phyloP scores from a whole-genome alignment of 2,888 invertebrate species.

The Ellobium chinense region DNA sequence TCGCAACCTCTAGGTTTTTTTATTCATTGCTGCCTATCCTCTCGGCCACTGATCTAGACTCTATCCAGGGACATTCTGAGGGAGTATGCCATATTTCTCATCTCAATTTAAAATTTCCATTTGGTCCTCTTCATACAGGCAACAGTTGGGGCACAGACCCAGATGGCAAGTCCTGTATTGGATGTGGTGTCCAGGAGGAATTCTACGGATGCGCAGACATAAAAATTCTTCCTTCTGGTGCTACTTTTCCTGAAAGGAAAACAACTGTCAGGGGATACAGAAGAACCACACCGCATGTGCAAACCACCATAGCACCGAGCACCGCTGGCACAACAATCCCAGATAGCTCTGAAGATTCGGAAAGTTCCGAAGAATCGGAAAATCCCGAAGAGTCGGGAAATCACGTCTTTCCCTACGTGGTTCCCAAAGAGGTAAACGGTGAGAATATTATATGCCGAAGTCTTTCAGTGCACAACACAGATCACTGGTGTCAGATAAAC shows the following conservation, averaged over 20 bases:
- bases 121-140: conserved; percentile 39
- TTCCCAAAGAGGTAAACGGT: too few relatives aligned
- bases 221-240: conserved; percentile 20
- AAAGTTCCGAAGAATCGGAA: background rate
- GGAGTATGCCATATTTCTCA: too few relatives aligned
- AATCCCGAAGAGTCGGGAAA: background rate
- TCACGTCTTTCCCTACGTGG: background rate
- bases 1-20: too few relatives aligned
- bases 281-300: too few relatives aligned
- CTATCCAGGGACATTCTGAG: too few relatives aligned
- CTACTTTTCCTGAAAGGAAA: background rate
- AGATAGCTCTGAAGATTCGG: too few relatives aligned
- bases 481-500: background rate
- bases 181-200: conserved; percentile 58
- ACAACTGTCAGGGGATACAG: background rate
- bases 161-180: conserved; percentile 48
- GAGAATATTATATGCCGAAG: too few relatives aligned
- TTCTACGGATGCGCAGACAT: conserved; percentile 59
- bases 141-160: conserved; percentile 54
- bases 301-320: too few relatives aligned
- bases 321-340: background rate
- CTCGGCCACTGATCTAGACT: too few relatives aligned
- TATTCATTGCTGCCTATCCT: too few relatives aligned
- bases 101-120: background rate
- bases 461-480: too few relatives aligned